Conservation (phyloP, 2,113 vertebrate genomes). For the Vulpes ferrilata region DNA sequence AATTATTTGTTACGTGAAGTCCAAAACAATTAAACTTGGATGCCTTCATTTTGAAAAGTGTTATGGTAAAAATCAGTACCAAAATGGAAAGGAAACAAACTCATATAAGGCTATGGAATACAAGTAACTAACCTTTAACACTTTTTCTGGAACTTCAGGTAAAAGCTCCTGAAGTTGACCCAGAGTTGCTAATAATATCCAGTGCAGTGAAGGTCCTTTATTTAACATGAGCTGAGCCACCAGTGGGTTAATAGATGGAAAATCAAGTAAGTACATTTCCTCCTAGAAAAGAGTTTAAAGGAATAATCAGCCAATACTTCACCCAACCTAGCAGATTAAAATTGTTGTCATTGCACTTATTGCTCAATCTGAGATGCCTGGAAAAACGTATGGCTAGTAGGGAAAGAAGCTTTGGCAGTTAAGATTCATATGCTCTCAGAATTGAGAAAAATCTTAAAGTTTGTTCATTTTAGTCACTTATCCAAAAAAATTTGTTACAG, state of each 20-base stretch:
- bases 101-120: constrained; percentile 14
- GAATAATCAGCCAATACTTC: constrained; percentile 66
- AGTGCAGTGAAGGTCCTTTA: constrained; percentile 89
- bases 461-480: not conserved
- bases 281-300: constrained; percentile 86
- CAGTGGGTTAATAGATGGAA: constrained; percentile 94
- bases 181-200: constrained; percentile 90
- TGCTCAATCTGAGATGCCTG: constrained; percentile 27
- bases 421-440: not conserved
- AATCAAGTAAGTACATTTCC: constrained; percentile 91
- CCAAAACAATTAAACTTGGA: constrained; percentile 33
- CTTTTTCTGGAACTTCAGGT: constrained; percentile 93
- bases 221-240: constrained; percentile 94
- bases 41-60: constrained; percentile 1
- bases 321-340: constrained; percentile 21
- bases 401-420: not conserved
- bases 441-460: not conserved
- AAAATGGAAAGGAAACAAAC: constrained; percentile 37
- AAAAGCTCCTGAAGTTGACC: constrained; percentile 91
- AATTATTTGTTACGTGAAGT: constrained; percentile 57
- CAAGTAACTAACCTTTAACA: constrained; percentile 92
- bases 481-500: not conserved
- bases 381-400: not conserved
- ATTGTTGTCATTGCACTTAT: not conserved
- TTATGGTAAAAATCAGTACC: not conserved